phyloP scores from a whole-genome alignment of 2,888 invertebrate species.

The Ophion costatus region DNA sequence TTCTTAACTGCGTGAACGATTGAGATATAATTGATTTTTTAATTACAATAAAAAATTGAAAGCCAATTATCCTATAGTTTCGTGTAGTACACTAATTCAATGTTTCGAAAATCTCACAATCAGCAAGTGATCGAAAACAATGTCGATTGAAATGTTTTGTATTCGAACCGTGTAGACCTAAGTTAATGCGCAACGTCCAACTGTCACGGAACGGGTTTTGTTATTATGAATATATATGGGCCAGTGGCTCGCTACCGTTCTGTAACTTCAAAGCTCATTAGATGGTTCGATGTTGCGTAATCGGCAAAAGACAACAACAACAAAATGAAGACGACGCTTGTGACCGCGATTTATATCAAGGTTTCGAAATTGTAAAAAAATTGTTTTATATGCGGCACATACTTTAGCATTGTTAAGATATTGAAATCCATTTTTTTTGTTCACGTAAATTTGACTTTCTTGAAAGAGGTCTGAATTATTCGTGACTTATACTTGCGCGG shows the following conservation, averaged over 20 bases:
- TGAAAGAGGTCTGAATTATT: too few species aligned
- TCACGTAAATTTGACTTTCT: too few species aligned
- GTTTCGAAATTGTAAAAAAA: too few species aligned
- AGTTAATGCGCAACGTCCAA: slow-evolving; percentile 38
- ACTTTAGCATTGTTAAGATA: too few species aligned
- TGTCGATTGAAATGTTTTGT: slow-evolving; percentile 7
- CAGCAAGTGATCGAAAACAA: neutral
- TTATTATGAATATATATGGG: slow-evolving; percentile 47
- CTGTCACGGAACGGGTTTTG: slow-evolving; percentile 44
- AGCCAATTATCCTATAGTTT: too few species aligned
- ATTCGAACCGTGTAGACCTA: neutral
- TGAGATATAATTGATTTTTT: too few species aligned
- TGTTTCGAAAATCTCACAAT: neutral
- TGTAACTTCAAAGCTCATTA: slow-evolving; percentile 4
- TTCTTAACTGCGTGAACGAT: too few species aligned
- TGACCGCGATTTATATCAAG: too few species aligned
- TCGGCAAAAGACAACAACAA: neutral
- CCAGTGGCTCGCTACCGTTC: neutral
- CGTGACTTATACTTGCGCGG: too few species aligned
- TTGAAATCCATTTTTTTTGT: too few species aligned
- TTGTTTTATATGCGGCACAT: too few species aligned
- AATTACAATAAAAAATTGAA: too few species aligned
- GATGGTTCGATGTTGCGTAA: slow-evolving; percentile 3
- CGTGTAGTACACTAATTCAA: neutral
- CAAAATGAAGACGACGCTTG: neutral